These are phyloP conservation scores for Doryteuthis pealeii DNA, from an alignment of 1,140 invertebrate genomes.

Conservation along the genomic window DNA sequence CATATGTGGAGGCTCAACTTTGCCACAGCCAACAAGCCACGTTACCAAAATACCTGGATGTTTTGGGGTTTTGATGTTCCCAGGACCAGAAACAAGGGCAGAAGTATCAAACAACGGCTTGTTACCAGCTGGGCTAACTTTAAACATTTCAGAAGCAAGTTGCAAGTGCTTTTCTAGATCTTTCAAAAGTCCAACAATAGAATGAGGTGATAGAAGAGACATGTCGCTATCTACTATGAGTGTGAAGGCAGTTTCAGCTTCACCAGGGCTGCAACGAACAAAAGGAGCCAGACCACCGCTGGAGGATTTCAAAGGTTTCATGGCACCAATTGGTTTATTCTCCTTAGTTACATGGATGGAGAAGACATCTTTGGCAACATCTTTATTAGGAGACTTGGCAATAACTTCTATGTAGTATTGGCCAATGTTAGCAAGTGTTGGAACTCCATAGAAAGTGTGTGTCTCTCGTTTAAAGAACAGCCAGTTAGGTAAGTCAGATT, in stretches of 20 bases:
- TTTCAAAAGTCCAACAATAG: conserved; percentile 42
- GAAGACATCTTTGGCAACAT: conserved; percentile 46
- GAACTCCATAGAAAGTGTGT: conserved; percentile 65
- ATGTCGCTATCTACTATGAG: conserved; percentile 55
- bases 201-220: conserved; percentile 31
- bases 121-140: conserved; percentile 53
- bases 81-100: conserved; percentile 66
- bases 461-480: conserved; percentile 54
- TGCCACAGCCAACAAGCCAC: conserved; percentile 72
- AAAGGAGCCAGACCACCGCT: conserved; percentile 20
- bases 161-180: conserved; percentile 44
- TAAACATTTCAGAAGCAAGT: conserved; percentile 59
- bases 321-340: conserved; percentile 22
- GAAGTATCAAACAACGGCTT: conserved; percentile 48
- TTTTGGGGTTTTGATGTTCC: conserved; percentile 63
- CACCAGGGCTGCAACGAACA: conserved; percentile 45
- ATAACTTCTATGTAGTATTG: conserved; percentile 66
- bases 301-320: not conserved
- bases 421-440: conserved; percentile 64
- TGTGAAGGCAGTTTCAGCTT: conserved; percentile 54
- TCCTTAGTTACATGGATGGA: conserved; percentile 41
- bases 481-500: conserved; percentile 56
- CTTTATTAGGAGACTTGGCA: conserved; percentile 29
- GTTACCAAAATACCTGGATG: conserved; percentile 63
- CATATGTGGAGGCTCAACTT: conserved; percentile 65